Base-by-base conservation (phyloP, 2,888 invertebrate species). In the Sinotaia quadrata region DNA sequence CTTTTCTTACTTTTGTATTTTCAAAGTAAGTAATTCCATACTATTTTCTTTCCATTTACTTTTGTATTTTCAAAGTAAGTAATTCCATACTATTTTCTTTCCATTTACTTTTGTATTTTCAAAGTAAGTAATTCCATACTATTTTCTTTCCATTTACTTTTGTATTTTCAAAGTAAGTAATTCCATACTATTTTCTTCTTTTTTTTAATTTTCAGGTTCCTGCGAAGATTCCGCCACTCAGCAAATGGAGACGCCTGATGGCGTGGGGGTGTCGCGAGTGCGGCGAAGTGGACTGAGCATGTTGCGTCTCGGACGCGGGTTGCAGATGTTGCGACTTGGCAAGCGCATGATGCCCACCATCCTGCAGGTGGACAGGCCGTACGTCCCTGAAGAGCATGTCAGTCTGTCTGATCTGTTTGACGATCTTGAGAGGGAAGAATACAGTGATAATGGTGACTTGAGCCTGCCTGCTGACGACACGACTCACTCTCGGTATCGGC, bases 311-410 rank as follows among this genome's bases (percentile, higher is more conserved):
- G 72, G 70, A 21, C 56, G 72, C 10, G 72, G 72, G 1, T 67
- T 75, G 15, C 70, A 72, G 61, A 75, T 75, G 72, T 68, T 75
- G 29, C 58, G 75, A 12, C 52, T 75, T 36, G 75, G 75, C 18
- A 75, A 75, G 61, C 52, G 75, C 33, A 44, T 59, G 37, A 37
- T 44, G 21, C 61, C 65, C 24, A 27, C 59, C 24, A 31, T 33
- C 2, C 58, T 29, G 10, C 51, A 49, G 34, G 59, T 31, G 34
- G 34, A 41, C 24, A 7, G 15, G 24, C 24, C 37, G 27, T 18
- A 21, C 41, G 21, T 18, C 18, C 57, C 44, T 10, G 65, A 69
- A 7, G 47, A 34, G 8, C 36, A 44, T 18, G 54, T 51, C 27
- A n/a, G 54, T 21, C 24, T 70, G n/a, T 57, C 51, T 10, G 66